Conservation (phyloP, 1,140 invertebrate genomes). For the Thaumetopoea pityocampa region DNA sequence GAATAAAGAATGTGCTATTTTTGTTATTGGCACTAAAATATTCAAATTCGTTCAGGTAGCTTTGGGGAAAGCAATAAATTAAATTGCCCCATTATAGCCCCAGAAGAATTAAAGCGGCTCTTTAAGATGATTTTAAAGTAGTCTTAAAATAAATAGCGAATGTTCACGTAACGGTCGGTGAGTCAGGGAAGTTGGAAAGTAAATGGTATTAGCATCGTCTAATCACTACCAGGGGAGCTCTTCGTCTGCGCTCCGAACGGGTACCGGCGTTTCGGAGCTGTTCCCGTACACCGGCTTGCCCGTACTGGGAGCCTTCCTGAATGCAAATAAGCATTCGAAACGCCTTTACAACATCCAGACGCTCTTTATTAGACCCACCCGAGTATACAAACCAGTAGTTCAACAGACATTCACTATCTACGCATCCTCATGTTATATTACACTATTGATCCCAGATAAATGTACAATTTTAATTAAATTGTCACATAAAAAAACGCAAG, state of each 20-base stretch:
- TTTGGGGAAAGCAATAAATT: constrained; percentile 8
- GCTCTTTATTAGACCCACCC: constrained; percentile 64
- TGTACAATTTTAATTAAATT: constrained; percentile 16
- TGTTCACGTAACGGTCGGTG: constrained; percentile 61
- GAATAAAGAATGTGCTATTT: too few species aligned
- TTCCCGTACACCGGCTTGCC: constrained; percentile 54
- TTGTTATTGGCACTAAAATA: too few species aligned
- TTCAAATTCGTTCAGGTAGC: not conserved
- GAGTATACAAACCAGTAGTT: constrained; percentile 47
- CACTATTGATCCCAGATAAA: too few species aligned
- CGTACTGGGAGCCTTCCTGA: constrained; percentile 55
- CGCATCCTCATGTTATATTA: constrained; percentile 34
- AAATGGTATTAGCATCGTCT: constrained; percentile 72
- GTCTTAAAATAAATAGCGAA: constrained; percentile 60
- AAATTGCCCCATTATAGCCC: too few species aligned
- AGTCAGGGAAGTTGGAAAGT: constrained; percentile 69
- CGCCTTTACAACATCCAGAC: constrained; percentile 62
- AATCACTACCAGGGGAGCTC: constrained; percentile 67
- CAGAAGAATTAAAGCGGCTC: constrained; percentile 21
- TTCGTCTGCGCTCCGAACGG: constrained; percentile 51
- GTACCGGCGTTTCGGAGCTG: constrained; percentile 36
- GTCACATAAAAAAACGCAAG: constrained; percentile 12
- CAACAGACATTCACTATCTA: constrained; percentile 40
- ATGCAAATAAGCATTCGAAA: constrained; percentile 71
- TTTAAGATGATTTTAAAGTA: constrained; percentile 52